Conservation (phyloP, 2,797 vertebrate species). For the Psittacula echo region DNA sequence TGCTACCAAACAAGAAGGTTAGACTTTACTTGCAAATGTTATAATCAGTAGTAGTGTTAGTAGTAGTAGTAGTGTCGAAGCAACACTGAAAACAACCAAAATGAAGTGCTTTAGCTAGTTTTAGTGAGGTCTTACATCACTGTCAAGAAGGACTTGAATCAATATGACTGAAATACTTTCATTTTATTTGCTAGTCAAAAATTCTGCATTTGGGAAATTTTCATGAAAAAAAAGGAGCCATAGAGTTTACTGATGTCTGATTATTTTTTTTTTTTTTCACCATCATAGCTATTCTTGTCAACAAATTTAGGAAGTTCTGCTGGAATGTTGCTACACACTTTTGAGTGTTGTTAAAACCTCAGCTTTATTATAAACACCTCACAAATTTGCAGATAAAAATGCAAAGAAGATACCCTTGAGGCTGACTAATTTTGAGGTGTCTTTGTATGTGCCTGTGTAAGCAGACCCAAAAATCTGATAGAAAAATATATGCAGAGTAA, state of each 20-base stretch:
- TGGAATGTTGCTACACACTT: neutral
- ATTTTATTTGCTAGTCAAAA: neutral
- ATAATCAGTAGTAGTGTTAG: neutral
- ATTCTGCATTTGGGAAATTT: neutral
- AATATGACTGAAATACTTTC: neutral
- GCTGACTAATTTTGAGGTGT: neutral
- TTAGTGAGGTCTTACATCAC: neutral
- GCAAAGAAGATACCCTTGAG: neutral
- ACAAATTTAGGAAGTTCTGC: neutral
- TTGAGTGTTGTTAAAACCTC: neutral
- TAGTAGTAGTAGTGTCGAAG: neutral
- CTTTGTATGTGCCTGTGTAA: neutral
- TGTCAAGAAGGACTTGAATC: neutral
- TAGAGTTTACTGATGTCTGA: neutral
- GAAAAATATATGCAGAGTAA: neutral
- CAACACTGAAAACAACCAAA: neutral
- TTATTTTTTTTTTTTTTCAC: neutral
- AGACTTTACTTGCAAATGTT: neutral
- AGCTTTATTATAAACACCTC: neutral
- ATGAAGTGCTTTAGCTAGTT: neutral
- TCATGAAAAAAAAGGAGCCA: neutral
- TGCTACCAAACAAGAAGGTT: neutral
- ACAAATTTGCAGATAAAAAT: neutral
- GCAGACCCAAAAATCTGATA: neutral
- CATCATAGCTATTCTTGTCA: neutral